phyloP scores from a whole-genome alignment of 2,113 vertebrate genomes.

The Muntiacus reevesi region DNA sequence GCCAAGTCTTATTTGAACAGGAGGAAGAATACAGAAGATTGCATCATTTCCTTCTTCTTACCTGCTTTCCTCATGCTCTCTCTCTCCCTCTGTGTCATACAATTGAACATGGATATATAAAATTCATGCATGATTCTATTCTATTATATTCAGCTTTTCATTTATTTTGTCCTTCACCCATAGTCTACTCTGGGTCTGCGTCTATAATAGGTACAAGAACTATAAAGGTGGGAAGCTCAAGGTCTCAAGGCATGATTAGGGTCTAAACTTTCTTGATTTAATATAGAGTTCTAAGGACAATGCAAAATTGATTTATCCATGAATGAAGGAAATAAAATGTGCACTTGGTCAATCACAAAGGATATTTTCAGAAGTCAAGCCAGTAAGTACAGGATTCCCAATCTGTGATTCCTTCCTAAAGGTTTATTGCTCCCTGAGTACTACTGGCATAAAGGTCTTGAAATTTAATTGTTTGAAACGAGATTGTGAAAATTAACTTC shows the following conservation, averaged over 20 bases:
- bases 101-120: not conserved
- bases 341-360: not conserved
- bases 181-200: not conserved
- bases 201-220: not conserved
- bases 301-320: not conserved
- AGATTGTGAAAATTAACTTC: not conserved
- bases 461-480: conserved; percentile 22
- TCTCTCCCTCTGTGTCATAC: not conserved
- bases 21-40: not conserved
- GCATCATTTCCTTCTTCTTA: not conserved
- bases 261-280: not conserved
- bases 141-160: not conserved
- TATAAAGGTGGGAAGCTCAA: not conserved
- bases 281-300: not conserved
- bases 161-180: not conserved
- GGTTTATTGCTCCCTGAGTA: not conserved
- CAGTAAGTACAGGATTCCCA: not conserved
- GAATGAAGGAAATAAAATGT: not conserved
- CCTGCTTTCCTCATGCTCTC: not conserved
- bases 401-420: not conserved
- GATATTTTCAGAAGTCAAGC: not conserved
- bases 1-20: not conserved
- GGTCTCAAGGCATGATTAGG: not conserved
- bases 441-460: not conserved
- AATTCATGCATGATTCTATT: not conserved